Base-by-base conservation (phyloP, 2,797 vertebrate species). In the Bradypodion pumilum region DNA sequence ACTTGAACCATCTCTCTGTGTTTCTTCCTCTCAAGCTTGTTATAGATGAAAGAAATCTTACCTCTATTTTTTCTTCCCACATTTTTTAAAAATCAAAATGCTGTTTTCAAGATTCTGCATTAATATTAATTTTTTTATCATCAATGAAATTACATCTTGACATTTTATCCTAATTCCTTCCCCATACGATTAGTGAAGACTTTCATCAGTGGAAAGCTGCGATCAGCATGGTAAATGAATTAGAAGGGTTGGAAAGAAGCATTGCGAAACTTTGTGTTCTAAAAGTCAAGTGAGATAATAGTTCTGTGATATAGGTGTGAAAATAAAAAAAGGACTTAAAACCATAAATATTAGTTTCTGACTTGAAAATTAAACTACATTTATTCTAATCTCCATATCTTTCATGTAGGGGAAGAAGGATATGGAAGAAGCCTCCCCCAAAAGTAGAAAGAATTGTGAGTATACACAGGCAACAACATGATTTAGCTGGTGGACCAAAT, bases 41-140 rank as follows among this genome's bases (percentile, higher is more conserved):
- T 91, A 84, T 1, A 91, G 84, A 92, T 91, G 68, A 92, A 91
- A 93, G 80, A 88, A 93, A 78, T 80, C 86, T 62, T 78, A 86
- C 35, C 40, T 46, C 79, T 35, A 59, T 32, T 65, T 87, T 75
- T 86, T 88, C 70, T 91, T 86, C 40, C 70, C 59, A 85, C 6
- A 76, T 29, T 83, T 87, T 87, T 86, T 49, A 88, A 75, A 81
- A 91, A 91, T 79, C 7, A 25, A 87, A 89, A 80, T 40, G 25
- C 13, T 88, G 3, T 84, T 92, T 90, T 87, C 1, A 29, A 25
- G 6, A 82, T 74, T 83, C 42, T 68, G 13, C 35, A 83, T 84
- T 89, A 85, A 85, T 78, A 87, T 70, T 86, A 87, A 81, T 44
- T 79, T 91, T n/a, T 80, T 88, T 12, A 89, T 89, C 19, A 81